Conservation (phyloP, 1,140 invertebrate genomes). For the Drepana arcuata region DNA sequence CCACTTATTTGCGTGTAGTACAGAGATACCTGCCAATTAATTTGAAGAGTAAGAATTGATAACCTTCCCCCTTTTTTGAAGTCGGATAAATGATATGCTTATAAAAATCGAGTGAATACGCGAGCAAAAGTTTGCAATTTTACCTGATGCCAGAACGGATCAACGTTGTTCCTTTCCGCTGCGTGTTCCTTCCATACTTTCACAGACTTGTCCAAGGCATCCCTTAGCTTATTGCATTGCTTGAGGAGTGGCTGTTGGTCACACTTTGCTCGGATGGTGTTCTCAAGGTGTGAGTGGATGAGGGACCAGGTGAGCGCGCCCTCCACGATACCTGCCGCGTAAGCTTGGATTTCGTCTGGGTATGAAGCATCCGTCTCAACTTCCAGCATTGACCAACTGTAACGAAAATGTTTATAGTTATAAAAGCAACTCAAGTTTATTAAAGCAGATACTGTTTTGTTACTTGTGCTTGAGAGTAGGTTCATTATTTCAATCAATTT, state of each 20-base stretch:
- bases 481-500: too few species aligned
- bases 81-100: slow-evolving; percentile 3
- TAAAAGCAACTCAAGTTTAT: too few species aligned
- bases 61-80: too few species aligned
- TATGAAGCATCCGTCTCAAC: slow-evolving; percentile 81
- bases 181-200: slow-evolving; percentile 75
- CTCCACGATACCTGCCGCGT: slow-evolving; percentile 91
- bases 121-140: slow-evolving; percentile 20
- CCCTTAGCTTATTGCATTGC: slow-evolving; percentile 77
- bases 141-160: slow-evolving; percentile 89
- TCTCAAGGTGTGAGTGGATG: slow-evolving; percentile 85
- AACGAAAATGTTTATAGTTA: too few species aligned
- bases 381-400: slow-evolving; percentile 85
- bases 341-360: slow-evolving; percentile 86
- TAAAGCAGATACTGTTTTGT: too few species aligned
- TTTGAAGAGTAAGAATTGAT: too few species aligned
- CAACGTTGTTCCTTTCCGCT: slow-evolving; percentile 53
- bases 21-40: slow-evolving; percentile 79
- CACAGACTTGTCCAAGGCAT: slow-evolving; percentile 77
- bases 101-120: background rate
- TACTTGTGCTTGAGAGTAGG: too few species aligned
- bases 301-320: slow-evolving; percentile 86
- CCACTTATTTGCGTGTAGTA: slow-evolving; percentile 81
- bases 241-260: slow-evolving; percentile 75
- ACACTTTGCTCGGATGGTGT: slow-evolving; percentile 82